phyloP scores from a whole-genome alignment of 2,113 vertebrate species.

The Mus pahari region DNA sequence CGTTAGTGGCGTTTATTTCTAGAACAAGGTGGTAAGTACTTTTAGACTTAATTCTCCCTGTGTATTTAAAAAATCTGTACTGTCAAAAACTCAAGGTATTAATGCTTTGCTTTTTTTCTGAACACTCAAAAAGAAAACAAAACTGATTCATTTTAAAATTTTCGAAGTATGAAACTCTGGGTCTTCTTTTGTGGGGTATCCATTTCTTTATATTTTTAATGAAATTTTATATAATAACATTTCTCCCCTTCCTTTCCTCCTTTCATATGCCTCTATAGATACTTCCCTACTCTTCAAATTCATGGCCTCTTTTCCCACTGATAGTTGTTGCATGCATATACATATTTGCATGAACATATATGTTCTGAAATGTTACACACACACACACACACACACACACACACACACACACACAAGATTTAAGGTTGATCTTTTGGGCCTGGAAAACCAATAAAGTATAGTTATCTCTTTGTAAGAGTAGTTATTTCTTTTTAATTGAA shows the following conservation, averaged over 20 bases:
- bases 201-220: not conserved
- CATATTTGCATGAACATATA: not conserved
- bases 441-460: not conserved
- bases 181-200: not conserved
- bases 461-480: not conserved
- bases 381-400: too few relatives aligned
- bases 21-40: not conserved
- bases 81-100: not conserved
- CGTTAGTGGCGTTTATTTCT: not conserved
- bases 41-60: not conserved
- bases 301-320: not conserved
- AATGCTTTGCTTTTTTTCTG: not conserved
- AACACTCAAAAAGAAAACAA: not conserved
- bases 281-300: not conserved
- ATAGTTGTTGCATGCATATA: not conserved
- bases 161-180: not conserved
- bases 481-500: not conserved
- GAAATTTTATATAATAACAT: not conserved
- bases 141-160: not conserved
- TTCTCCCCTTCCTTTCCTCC: not conserved
- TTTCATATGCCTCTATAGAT: rapidly evolving
- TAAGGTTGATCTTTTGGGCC: not conserved
- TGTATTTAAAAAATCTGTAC: not conserved
- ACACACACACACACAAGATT: too few relatives aligned
- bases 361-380: not conserved